phyloP scores from a whole-genome alignment of 2,888 invertebrate species.

The Athalia rosae region DNA sequence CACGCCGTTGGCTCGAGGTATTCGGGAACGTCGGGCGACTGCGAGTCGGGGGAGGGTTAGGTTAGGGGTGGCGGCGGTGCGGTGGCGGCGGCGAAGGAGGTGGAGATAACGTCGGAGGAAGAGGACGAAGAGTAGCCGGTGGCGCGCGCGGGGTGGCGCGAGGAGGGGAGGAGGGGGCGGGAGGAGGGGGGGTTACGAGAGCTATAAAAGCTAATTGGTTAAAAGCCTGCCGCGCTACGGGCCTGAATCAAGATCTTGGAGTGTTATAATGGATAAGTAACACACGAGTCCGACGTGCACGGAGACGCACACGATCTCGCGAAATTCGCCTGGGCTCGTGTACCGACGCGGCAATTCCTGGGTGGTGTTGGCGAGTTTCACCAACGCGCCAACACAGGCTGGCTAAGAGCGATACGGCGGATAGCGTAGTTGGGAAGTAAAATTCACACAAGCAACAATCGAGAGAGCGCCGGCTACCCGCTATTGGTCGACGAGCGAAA shows the following conservation, averaged over 20 bases:
- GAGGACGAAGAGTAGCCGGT: constrained; percentile 23
- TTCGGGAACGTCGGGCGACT: constrained; percentile 9
- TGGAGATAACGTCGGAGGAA: constrained; percentile 12
- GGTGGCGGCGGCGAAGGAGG: constrained; percentile 41
- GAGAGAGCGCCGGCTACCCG: constrained; percentile 60
- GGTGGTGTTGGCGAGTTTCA: no score
- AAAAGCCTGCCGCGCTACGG: constrained; percentile 72
- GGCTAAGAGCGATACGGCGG: no score
- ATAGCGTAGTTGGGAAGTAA: no score
- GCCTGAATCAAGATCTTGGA: constrained; percentile 74
- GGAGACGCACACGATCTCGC: constrained; percentile 53
- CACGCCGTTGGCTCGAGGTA: no score
- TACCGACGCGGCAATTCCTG: no score
- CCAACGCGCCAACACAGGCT: no score
- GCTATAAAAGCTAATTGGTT: constrained; percentile 74
- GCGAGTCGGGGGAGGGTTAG: constrained; percentile 22
- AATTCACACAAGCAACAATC: not conserved
- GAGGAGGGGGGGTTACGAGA: constrained; percentile 51
- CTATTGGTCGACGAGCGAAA: constrained; percentile 64
- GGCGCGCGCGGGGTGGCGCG: no score
- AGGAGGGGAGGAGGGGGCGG: constrained; percentile 43
- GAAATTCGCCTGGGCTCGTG: constrained; percentile 6
- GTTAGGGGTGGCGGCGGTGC: constrained; percentile 24
- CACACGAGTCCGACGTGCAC: constrained; percentile 57
- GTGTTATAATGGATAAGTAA: constrained; percentile 74